These are phyloP conservation scores for Lutraria lutraria DNA, from an alignment of 2,888 invertebrate species.

Conservation along the genomic window DNA sequence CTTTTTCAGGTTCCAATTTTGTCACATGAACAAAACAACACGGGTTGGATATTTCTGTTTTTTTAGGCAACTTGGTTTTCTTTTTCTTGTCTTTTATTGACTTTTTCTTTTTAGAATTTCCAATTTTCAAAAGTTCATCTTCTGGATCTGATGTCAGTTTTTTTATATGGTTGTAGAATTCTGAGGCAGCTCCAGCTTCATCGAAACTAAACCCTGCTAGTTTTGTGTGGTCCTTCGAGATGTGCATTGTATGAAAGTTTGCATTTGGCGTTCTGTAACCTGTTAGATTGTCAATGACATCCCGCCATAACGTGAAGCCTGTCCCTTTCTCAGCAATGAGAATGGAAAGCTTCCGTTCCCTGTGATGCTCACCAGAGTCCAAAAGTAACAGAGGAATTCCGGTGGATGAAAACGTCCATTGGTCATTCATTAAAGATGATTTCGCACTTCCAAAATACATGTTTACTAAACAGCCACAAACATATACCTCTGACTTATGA, in stretches of 20 bases:
- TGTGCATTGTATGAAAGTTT: slow-evolving; percentile 93
- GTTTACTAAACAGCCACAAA: slow-evolving; percentile 91
- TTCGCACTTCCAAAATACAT: slow-evolving; percentile 86
- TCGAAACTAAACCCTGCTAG: slow-evolving; percentile 94
- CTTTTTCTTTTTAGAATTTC: slow-evolving; percentile 86
- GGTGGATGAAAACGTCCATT: slow-evolving; percentile 92
- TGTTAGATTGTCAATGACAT: slow-evolving; percentile 93
- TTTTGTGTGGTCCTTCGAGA: slow-evolving; percentile 92
- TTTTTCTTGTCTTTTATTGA: slow-evolving; percentile 77
- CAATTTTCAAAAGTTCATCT: slow-evolving; percentile 91
- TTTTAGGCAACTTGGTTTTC: slow-evolving; percentile 89
- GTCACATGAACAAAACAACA: slow-evolving; percentile 95
- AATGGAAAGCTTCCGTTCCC: slow-evolving; percentile 88
- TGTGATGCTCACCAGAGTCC: slow-evolving; percentile 92
- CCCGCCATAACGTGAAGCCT: slow-evolving; percentile 93
- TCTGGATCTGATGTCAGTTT: slow-evolving; percentile 92
- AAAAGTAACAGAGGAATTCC: slow-evolving; percentile 93
- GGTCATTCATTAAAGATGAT: slow-evolving; percentile 71
- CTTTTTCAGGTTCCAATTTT: slow-evolving; percentile 89
- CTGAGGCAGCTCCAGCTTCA: slow-evolving; percentile 91
- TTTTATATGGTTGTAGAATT: slow-evolving; percentile 88
- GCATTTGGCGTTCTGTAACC: slow-evolving; percentile 90
- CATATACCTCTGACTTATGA: slow-evolving; percentile 92
- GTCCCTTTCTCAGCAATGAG: slow-evolving; percentile 93
- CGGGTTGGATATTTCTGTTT: slow-evolving; percentile 93